phyloP scores from a whole-genome alignment of 1,140 invertebrate species.

The Doryteuthis pealeii region DNA sequence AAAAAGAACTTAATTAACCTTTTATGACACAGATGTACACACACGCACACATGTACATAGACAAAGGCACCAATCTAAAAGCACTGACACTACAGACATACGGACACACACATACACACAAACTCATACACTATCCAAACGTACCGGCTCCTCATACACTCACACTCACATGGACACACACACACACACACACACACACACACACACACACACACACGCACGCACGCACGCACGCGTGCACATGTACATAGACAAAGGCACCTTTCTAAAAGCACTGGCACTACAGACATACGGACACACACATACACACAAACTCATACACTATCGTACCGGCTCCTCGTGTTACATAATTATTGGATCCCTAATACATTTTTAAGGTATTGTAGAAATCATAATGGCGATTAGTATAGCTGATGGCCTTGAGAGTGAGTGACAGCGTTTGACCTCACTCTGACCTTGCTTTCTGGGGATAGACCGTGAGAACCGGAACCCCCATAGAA shows the following conservation, averaged over 20 bases:
- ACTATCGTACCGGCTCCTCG: background rate
- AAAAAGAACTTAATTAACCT: too few relatives aligned
- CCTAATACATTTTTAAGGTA: too few relatives aligned
- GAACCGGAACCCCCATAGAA: too few relatives aligned
- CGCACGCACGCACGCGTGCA: background rate
- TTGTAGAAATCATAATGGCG: too few relatives aligned
- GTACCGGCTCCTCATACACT: background rate
- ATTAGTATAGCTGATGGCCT: too few relatives aligned
- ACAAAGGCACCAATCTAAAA: background rate
- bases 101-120: background rate
- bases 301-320: background rate
- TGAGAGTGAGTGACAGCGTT: too few relatives aligned
- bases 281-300: background rate
- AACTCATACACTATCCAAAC: background rate
- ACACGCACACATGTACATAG: background rate
- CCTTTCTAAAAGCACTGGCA: background rate
- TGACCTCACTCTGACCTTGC: too few relatives aligned
- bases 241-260: background rate
- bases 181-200: slow-evolving; percentile 1
- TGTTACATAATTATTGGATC: too few relatives aligned
- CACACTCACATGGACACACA: too few relatives aligned
- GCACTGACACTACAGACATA: background rate
- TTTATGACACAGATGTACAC: too few relatives aligned
- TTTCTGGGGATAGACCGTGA: too few relatives aligned
- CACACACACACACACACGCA: background rate